phyloP scores from a whole-genome alignment of 2,113 vertebrate genomes.

The Edolisoma coerulescens region DNA sequence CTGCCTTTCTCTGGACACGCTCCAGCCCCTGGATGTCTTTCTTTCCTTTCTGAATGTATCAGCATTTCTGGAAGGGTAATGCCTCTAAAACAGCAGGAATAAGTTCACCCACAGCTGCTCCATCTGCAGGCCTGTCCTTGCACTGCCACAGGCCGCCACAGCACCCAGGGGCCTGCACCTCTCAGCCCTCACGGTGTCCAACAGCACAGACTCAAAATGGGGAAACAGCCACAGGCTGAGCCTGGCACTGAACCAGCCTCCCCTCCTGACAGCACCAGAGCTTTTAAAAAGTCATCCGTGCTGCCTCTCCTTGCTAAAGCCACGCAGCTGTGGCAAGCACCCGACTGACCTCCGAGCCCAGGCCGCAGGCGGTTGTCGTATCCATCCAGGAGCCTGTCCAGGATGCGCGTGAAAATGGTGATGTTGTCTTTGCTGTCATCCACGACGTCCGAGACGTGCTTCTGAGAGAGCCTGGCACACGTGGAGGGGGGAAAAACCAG shows the following conservation, averaged over 20 bases:
- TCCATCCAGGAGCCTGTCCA: slow-evolving; percentile 93
- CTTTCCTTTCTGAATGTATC: not conserved
- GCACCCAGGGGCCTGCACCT: not conserved
- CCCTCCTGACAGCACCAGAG: not conserved
- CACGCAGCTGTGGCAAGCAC: not conserved
- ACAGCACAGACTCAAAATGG: not conserved
- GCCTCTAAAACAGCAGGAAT: not conserved
- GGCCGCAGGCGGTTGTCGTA: slow-evolving; percentile 96
- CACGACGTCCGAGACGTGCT: slow-evolving; percentile 76
- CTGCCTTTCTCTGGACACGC: not conserved
- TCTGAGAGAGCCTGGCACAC: slow-evolving; percentile 71
- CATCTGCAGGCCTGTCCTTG: not conserved
- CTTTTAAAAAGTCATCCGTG: not conserved
- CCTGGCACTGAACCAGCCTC: not conserved
- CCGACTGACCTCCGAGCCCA: slow-evolving; percentile 79
- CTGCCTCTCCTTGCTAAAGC: not conserved
- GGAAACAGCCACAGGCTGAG: not conserved
- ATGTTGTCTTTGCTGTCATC: slow-evolving; percentile 97
- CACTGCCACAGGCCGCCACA: not conserved
- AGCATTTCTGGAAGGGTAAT: not conserved
- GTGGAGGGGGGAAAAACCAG: accelerated
- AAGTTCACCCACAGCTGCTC: not conserved
- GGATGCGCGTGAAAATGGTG: slow-evolving; percentile 95
- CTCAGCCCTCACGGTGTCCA: not conserved
- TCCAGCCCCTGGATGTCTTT: not conserved